Conservation (phyloP, 2,888 invertebrate genomes). For the Pomacea canaliculata region DNA sequence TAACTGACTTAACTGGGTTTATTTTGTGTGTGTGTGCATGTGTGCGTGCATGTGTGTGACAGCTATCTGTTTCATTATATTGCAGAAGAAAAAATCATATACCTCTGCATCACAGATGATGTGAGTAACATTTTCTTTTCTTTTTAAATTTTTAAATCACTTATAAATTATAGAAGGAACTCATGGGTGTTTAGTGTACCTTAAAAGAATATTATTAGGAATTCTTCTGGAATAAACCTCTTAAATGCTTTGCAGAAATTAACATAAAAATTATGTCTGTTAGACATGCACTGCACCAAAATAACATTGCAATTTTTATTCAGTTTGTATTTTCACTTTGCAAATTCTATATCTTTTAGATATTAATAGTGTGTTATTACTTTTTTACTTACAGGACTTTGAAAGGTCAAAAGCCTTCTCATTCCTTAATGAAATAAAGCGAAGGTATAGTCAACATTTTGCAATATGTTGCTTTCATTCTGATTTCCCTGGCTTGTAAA, state of each 20-base stretch:
- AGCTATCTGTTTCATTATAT: conserved; percentile 94
- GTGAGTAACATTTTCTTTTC: conserved; percentile 60
- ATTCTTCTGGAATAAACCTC: too few species aligned
- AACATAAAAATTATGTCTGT: too few species aligned
- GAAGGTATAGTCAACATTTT: conserved; percentile 51
- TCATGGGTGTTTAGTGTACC: too few species aligned
- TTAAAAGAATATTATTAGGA: too few species aligned
- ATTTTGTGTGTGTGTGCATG: too few species aligned
- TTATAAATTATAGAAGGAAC: not conserved
- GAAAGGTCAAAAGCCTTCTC: conserved; percentile 91
- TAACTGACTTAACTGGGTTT: too few species aligned
- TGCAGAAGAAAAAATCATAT: conserved; percentile 87
- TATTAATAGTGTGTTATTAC: not conserved
- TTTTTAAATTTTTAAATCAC: too few species aligned
- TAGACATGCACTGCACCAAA: too few species aligned
- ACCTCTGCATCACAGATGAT: conserved; percentile 92
- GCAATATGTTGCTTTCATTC: not conserved
- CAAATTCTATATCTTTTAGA: not conserved
- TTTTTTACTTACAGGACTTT: conserved; percentile 80
- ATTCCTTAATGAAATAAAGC: conserved; percentile 89
- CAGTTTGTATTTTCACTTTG: not conserved
- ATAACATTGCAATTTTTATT: too few species aligned
- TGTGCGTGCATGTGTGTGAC: conserved; percentile 18
- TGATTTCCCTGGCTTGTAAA: too few species aligned
- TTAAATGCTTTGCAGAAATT: too few species aligned